Evolutionary conservation across 2,113 vertebrate species (phyloP).

Genomic region (Zapus hudsonius): DNA sequence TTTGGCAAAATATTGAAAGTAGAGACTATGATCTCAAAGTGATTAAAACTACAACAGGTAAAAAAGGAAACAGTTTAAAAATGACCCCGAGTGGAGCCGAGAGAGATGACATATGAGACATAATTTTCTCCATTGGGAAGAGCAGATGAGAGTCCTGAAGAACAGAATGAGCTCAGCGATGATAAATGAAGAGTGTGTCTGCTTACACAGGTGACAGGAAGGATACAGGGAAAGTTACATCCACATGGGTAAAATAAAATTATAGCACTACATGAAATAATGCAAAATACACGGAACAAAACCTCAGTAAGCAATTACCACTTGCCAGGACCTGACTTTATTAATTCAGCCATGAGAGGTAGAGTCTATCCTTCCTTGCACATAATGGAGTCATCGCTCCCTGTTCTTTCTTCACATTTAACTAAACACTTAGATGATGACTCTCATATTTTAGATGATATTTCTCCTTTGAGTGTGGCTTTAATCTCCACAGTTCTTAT

Average conservation of each 20-base stretch:
- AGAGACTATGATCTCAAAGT: background rate
- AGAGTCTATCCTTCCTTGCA: background rate
- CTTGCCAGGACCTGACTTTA: background rate
- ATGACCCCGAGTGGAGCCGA: background rate
- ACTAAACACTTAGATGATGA: background rate
- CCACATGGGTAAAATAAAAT: background rate
- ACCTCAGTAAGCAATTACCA: background rate
- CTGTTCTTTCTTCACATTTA: background rate
- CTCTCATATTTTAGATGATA: background rate
- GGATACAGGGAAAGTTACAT: background rate
- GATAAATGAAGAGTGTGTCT: background rate
- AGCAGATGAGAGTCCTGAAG: background rate
- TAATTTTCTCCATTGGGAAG: background rate
- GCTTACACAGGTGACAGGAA: too few relatives aligned
- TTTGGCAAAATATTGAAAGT: background rate
- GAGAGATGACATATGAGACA: background rate
- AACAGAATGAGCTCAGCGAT: background rate
- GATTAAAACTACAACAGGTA: background rate
- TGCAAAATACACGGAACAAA: background rate
- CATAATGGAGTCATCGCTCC: background rate
- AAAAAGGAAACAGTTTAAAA: background rate
- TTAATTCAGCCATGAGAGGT: background rate
- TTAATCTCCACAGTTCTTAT: background rate
- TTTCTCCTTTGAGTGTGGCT: background rate
- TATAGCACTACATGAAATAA: background rate